Evolutionary conservation across 2,113 vertebrate species (phyloP).

Genomic region (Guaruba guarouba): DNA sequence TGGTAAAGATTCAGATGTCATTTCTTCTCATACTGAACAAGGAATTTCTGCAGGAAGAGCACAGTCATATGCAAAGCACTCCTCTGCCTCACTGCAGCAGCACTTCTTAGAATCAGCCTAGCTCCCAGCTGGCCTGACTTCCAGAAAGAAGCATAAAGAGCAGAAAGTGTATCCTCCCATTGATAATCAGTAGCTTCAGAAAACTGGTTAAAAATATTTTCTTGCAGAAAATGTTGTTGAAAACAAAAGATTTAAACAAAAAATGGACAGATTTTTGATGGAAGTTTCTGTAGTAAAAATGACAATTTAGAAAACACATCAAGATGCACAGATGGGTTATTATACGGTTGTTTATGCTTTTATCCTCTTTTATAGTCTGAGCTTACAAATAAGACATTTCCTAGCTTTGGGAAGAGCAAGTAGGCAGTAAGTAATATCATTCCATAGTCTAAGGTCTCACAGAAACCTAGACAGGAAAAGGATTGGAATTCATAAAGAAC

Average conservation of each 20-base stretch:
- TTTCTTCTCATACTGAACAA: background rate
- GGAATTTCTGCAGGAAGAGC: constrained; percentile 28
- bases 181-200: background rate
- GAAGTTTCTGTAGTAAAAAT: background rate
- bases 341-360: background rate
- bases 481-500: background rate
- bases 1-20: background rate
- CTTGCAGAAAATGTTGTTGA: background rate
- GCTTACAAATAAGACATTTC: background rate
- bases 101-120: constrained; percentile 1
- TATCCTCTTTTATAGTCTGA: background rate
- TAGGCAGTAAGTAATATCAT: background rate
- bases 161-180: background rate
- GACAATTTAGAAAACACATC: background rate
- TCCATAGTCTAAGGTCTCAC: background rate
- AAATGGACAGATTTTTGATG: background rate
- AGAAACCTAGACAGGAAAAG: background rate
- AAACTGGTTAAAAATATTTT: background rate
- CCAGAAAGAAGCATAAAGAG: background rate
- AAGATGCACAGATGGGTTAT: background rate
- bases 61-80: constrained; percentile 18
- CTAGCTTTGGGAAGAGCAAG: background rate
- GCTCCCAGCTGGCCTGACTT: background rate
- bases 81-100: background rate
- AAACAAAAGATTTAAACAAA: background rate